Percentiles rank a stretch among this genome's conserved stretches.
These are phyloP conservation scores for Paragorgia papillata DNA, from an alignment of 92 coral and sea anemone genomes.

Conservation along the genomic window DNA sequence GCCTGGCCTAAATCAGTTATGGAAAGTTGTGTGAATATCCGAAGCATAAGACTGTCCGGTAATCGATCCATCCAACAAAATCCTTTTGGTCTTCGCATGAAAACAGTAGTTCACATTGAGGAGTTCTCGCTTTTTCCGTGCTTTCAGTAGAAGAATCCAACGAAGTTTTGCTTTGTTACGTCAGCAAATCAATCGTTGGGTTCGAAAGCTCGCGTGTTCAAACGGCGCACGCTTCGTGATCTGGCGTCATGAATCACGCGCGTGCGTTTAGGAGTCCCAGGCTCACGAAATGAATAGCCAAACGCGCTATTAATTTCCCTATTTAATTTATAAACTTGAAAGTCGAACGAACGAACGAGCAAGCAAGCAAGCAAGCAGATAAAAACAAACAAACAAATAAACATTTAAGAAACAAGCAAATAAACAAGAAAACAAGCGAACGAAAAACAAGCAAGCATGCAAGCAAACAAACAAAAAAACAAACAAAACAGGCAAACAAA, in stretches of 20 bases:
- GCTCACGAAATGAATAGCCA: too few species aligned
- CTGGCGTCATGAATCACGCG: not conserved
- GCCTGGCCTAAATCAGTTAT: constrained; percentile 82
- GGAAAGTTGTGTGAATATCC: constrained; percentile 82
- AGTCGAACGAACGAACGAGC: too few species aligned
- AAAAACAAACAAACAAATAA: too few species aligned
- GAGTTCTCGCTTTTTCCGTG: not conserved
- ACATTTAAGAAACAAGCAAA: too few species aligned
- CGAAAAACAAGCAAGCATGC: too few species aligned
- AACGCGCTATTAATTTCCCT: too few species aligned
- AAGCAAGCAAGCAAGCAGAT: too few species aligned
- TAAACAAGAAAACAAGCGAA: too few species aligned
- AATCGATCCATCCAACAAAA: constrained; percentile 30
- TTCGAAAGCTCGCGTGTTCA: constrained; percentile 27
- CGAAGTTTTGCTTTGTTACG: constrained; percentile 16
- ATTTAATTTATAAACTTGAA: too few species aligned
- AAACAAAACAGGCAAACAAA: too few species aligned
- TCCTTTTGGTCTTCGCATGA: not conserved
- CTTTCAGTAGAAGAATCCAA: not conserved
- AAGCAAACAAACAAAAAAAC: too few species aligned
- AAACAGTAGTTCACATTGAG: not conserved
- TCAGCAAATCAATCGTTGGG: not conserved
- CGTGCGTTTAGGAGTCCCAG: not conserved
- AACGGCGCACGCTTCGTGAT: not conserved
- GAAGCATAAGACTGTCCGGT: constrained; percentile 90